Conservation (phyloP, 2,888 invertebrate genomes). For the Venustoraphidia nigricollis region DNA sequence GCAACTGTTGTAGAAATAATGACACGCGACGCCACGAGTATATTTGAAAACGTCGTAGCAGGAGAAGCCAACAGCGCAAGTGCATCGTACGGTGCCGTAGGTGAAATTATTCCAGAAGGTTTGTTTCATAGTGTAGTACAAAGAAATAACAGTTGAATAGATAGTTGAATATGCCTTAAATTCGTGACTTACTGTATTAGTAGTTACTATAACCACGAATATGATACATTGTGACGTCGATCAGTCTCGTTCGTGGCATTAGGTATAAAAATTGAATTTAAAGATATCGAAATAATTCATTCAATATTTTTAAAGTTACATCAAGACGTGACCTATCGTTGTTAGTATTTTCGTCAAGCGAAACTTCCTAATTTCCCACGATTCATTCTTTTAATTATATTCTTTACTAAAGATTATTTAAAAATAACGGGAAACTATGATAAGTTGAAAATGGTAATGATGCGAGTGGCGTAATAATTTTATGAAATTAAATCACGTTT, state of each 20-base stretch:
- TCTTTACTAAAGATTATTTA: neutral
- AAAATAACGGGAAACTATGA: constrained; percentile 1
- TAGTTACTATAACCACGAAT: too few species aligned
- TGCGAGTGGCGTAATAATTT: neutral
- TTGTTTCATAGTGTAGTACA: neutral
- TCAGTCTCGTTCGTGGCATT: neutral
- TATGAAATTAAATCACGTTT: neutral
- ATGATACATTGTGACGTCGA: too few species aligned
- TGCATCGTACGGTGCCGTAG: constrained; percentile 16
- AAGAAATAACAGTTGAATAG: too few species aligned
- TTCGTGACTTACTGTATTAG: too few species aligned
- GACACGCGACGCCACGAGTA: constrained; percentile 60
- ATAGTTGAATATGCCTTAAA: too few species aligned
- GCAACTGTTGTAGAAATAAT: constrained; percentile 51
- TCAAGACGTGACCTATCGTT: too few species aligned
- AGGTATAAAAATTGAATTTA: neutral
- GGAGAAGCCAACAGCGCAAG: constrained; percentile 14
- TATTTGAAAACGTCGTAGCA: constrained; percentile 60
- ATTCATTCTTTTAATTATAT: too few species aligned
- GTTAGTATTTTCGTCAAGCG: too few species aligned
- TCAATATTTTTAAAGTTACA: too few species aligned
- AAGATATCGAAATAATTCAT: too few species aligned
- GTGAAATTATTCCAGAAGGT: constrained; percentile 29
- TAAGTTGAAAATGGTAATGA: too few species aligned
- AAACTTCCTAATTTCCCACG: too few species aligned